Conservation (phyloP, 2,888 invertebrate genomes). For the Drosophila mimetica region DNA sequence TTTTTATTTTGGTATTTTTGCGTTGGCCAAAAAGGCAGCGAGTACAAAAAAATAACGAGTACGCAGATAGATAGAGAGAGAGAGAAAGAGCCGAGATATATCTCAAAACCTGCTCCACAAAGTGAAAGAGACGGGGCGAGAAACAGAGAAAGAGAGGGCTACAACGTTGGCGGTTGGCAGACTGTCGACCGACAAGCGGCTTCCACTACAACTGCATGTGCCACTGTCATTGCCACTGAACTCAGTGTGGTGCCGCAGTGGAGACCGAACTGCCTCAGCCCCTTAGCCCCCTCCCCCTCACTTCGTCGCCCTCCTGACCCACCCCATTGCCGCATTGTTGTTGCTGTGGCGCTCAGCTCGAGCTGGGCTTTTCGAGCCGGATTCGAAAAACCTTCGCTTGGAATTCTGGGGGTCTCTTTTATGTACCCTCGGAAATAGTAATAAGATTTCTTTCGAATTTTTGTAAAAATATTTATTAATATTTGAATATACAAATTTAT, state of each 20-base stretch:
- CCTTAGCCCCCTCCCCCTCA: slow-evolving; percentile 2
- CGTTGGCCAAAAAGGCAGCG: slow-evolving; percentile 73
- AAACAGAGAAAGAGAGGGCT: slow-evolving; percentile 44
- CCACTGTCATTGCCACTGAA: slow-evolving; percentile 85
- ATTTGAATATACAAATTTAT: not conserved
- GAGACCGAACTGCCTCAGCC: not conserved
- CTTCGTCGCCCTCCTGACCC: not conserved
- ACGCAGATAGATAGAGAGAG: slow-evolving; percentile 2
- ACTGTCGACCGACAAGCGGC: slow-evolving; percentile 73
- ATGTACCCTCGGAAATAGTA: not conserved
- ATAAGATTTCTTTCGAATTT: not conserved
- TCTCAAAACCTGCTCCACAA: slow-evolving; percentile 37
- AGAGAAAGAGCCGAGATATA: slow-evolving; percentile 35
- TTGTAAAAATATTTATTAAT: not conserved
- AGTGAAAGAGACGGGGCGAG: slow-evolving; percentile 18
- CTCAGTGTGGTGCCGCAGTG: slow-evolving; percentile 84
- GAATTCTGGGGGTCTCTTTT: slow-evolving; percentile 56
- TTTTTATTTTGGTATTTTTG: slow-evolving; percentile 56
- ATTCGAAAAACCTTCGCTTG: slow-evolving; percentile 69
- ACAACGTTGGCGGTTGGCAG: slow-evolving; percentile 67
- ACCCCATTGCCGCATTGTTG: slow-evolving; percentile 15
- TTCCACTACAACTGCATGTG: slow-evolving; percentile 83
- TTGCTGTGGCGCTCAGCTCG: slow-evolving; percentile 62
- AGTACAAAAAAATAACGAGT: slow-evolving; percentile 51
- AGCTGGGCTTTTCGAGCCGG: slow-evolving; percentile 42